Evolutionary conservation across 2,113 vertebrate genomes (phyloP).

Genomic region (Puntigrus tetrazona): DNA sequence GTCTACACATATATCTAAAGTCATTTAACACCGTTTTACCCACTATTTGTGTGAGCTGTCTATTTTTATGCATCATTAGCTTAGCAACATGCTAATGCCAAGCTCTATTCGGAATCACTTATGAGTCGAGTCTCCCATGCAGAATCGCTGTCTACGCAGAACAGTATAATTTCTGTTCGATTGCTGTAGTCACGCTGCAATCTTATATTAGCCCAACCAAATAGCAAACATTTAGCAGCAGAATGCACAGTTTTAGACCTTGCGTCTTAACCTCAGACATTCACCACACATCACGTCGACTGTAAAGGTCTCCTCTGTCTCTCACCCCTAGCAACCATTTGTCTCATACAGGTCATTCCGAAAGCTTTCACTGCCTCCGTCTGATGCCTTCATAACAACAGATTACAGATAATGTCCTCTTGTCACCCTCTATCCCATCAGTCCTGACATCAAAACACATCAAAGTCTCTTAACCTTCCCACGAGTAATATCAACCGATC

Average conservation of each 20-base stretch:
- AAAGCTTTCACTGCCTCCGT: slow-evolving; percentile 18
- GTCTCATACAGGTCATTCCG: slow-evolving; percentile 11
- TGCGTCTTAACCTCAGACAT: background rate
- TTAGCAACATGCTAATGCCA: background rate
- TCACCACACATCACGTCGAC: background rate
- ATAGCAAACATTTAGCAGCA: background rate
- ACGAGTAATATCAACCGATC: slow-evolving; percentile 35
- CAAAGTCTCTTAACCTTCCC: slow-evolving; percentile 35
- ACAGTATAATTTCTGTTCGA: background rate
- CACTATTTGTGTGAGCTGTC: background rate
- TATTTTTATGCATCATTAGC: slow-evolving; percentile 3
- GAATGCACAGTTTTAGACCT: background rate
- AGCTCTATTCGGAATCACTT: slow-evolving; percentile 1
- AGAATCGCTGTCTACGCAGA: background rate
- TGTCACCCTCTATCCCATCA: slow-evolving; percentile 44
- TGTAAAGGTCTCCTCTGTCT: slow-evolving; percentile 18
- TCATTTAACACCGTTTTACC: background rate
- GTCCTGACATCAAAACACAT: slow-evolving; percentile 39
- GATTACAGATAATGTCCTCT: slow-evolving; percentile 51
- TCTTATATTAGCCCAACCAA: background rate
- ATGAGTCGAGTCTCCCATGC: background rate
- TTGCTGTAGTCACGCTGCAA: background rate
- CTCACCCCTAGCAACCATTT: background rate
- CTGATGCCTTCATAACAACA: slow-evolving; percentile 54
- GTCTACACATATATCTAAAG: background rate